Evolutionary conservation across 2,113 vertebrate species (phyloP).

Genomic region (Xenotilapia longispinis): DNA sequence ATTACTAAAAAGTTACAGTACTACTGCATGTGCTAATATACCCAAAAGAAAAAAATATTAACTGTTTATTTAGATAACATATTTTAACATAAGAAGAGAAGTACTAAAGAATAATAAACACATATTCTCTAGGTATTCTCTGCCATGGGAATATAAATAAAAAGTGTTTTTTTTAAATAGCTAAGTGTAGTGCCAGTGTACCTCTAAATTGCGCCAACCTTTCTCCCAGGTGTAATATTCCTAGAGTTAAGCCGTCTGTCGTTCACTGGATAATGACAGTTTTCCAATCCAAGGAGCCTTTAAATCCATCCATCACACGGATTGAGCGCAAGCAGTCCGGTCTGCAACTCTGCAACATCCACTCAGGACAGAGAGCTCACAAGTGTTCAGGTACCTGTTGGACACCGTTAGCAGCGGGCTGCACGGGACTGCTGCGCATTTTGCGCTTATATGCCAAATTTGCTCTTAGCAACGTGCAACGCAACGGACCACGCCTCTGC

Average conservation of each 20-base stretch:
- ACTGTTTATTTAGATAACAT: neutral
- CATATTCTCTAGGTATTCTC: neutral
- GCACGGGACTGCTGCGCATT: conserved; percentile 29
- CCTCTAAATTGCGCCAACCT: neutral
- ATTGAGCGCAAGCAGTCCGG: neutral
- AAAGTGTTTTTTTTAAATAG: too few relatives aligned
- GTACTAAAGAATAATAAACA: neutral
- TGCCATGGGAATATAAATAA: neutral
- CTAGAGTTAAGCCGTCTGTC: neutral
- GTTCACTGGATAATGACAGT: neutral
- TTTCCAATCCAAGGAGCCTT: neutral
- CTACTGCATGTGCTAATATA: neutral
- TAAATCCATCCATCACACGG: conserved; percentile 33
- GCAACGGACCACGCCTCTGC: conserved; percentile 54
- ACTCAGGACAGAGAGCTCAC: neutral
- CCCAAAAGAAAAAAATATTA: neutral
- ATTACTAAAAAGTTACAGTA: neutral
- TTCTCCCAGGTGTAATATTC: conserved; percentile 5
- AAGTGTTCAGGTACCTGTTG: conserved; percentile 36
- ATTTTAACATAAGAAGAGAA: neutral
- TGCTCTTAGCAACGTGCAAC: conserved; percentile 49
- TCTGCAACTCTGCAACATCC: neutral
- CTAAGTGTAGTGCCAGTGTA: neutral
- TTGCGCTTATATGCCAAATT: conserved; percentile 69
- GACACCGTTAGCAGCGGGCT: conserved; percentile 2